phyloP scores from a whole-genome alignment of 1,140 invertebrate genomes.

The Polyergus mexicanus region DNA sequence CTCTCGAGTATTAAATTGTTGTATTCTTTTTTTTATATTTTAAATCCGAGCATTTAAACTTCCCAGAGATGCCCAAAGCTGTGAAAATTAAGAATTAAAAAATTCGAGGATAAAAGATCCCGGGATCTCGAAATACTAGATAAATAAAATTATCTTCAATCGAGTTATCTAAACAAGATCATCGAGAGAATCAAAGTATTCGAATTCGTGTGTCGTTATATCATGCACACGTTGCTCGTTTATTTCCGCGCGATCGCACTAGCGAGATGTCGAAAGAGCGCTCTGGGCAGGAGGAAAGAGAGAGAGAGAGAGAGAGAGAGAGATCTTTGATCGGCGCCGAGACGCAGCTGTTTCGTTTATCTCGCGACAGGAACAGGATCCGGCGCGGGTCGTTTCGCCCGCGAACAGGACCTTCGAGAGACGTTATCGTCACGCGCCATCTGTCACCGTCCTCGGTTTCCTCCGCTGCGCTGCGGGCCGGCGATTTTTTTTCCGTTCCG shows the following conservation, averaged over 20 bases:
- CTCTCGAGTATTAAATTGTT: neutral
- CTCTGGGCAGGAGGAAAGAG: conserved; percentile 35
- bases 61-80: neutral
- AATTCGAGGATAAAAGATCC: too few relatives aligned
- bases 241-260: conserved; percentile 72
- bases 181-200: conserved; percentile 15
- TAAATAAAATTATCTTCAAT: conserved; percentile 10
- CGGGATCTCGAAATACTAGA: neutral
- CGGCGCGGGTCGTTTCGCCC: conserved; percentile 77
- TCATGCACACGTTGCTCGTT: conserved; percentile 60
- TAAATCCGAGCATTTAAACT: neutral
- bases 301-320: neutral
- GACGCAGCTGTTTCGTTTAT: conserved; percentile 80
- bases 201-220: conserved; percentile 48
- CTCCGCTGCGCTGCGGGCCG: conserved; percentile 70
- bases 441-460: conserved; percentile 76
- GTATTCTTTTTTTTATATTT: neutral
- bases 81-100: neutral
- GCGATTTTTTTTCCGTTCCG: conserved; percentile 75
- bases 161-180: conserved; percentile 31
- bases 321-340: conserved; percentile 75
- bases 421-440: conserved; percentile 80
- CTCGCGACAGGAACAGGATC: conserved; percentile 83
- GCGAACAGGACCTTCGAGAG: conserved; percentile 77
- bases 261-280: conserved; percentile 64